phyloP scores from a whole-genome alignment of 2,888 invertebrate species.

The Siphonodentalium dalli region DNA sequence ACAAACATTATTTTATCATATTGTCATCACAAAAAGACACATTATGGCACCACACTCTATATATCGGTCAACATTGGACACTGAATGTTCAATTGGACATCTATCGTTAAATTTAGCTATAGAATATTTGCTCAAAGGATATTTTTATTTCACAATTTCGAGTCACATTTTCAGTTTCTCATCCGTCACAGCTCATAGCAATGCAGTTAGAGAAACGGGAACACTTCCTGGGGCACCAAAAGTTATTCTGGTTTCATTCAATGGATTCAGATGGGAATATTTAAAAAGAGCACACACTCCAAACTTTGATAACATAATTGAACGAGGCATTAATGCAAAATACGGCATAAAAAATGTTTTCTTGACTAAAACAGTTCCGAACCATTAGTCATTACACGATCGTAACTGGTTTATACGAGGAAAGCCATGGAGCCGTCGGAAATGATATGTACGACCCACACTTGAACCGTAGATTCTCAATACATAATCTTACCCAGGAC shows the following conservation, averaged over 20 bases:
- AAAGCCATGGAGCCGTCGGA: constrained; percentile 75
- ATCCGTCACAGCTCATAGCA: too few species aligned
- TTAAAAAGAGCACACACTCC: constrained; percentile 69
- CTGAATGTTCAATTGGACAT: too few species aligned
- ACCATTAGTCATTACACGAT: constrained; percentile 79
- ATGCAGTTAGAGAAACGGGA: too few species aligned
- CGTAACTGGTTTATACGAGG: constrained; percentile 71
- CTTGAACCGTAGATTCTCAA: constrained; percentile 42
- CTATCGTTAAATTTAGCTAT: too few species aligned
- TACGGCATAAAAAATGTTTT: constrained; percentile 64
- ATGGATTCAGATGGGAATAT: constrained; percentile 77
- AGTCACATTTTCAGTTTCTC: too few species aligned
- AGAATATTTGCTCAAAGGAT: too few species aligned
- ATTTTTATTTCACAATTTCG: too few species aligned
- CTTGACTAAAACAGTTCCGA: constrained; percentile 76
- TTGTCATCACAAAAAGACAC: too few species aligned
- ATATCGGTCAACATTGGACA: too few species aligned
- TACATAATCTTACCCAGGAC: constrained; percentile 34
- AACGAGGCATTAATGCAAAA: constrained; percentile 70
- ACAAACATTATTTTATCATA: too few species aligned
- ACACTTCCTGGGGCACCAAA: too few species aligned
- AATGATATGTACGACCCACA: constrained; percentile 71
- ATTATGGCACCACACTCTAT: too few species aligned
- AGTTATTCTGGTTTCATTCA: constrained; percentile 76
- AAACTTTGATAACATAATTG: constrained; percentile 70